Conservation (phyloP, 2,888 invertebrate species). For the Epistrophella euchroma region DNA sequence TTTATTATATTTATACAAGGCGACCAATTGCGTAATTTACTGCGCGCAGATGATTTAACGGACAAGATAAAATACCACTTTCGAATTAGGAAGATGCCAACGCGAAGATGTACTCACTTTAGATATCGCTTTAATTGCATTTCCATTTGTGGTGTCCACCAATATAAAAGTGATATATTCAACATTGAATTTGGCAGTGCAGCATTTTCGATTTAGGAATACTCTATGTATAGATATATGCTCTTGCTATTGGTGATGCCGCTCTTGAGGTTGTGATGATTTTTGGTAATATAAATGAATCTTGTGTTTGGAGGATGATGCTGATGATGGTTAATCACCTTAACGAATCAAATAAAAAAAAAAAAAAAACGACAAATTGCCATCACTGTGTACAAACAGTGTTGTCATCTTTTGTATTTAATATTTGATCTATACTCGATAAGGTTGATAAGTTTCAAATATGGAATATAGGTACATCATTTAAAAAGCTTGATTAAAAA, state of each 20-base stretch:
- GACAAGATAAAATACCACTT: constrained; percentile 64
- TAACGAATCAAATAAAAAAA: too few relatives aligned
- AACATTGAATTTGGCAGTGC: constrained; percentile 58
- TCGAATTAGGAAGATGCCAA: constrained; percentile 74
- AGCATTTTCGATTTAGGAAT: constrained; percentile 38
- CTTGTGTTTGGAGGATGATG: neutral
- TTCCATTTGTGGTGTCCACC: constrained; percentile 65
- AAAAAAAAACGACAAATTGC: too few relatives aligned
- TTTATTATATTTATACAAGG: constrained; percentile 17
- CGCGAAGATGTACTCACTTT: constrained; percentile 58
- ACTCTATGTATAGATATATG: neutral
- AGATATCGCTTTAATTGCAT: constrained; percentile 74
- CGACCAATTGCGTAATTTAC: constrained; percentile 62
- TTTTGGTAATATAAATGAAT: neutral
- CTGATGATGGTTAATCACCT: neutral
- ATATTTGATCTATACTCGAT: too few relatives aligned
- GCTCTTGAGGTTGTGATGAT: constrained; percentile 26
- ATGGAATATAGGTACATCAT: too few relatives aligned
- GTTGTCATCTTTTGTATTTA: too few relatives aligned
- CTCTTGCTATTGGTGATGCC: neutral
- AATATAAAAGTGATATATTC: constrained; percentile 65
- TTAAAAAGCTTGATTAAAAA: too few relatives aligned
- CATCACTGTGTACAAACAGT: too few relatives aligned
- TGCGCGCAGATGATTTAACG: constrained; percentile 48
- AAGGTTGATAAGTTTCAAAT: too few relatives aligned